phyloP scores from a whole-genome alignment of 2,888 invertebrate species.

The Abrostola tripartita region DNA sequence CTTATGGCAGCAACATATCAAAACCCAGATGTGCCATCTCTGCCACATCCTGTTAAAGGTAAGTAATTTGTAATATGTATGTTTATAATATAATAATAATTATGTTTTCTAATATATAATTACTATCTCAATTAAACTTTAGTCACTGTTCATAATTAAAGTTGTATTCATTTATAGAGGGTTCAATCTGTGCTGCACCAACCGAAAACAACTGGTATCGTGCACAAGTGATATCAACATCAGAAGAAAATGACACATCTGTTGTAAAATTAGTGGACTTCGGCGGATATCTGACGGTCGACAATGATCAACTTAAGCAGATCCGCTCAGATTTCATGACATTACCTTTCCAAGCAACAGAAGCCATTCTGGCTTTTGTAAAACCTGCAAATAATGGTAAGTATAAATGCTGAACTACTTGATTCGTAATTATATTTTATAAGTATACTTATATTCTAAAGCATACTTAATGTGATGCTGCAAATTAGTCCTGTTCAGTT shows the following conservation, averaged over 20 bases:
- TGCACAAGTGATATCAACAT: conserved; percentile 92
- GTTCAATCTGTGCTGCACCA: conserved; percentile 96
- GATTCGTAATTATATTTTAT: background rate
- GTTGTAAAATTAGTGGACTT: conserved; percentile 97
- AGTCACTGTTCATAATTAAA: background rate
- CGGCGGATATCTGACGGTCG: conserved; percentile 96
- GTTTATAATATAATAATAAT: background rate
- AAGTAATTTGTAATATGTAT: conserved; percentile 48
- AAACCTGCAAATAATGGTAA: conserved; percentile 92
- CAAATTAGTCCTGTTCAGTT: too few species aligned
- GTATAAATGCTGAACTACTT: conserved; percentile 12
- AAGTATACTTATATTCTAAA: too few species aligned
- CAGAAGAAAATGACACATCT: conserved; percentile 91
- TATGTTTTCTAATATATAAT: too few species aligned
- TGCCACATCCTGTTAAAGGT: conserved; percentile 94
- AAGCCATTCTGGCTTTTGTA: conserved; percentile 97
- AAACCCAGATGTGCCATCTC: conserved; percentile 92
- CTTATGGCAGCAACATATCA: conserved; percentile 95
- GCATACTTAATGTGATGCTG: too few species aligned
- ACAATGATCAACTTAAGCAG: conserved; percentile 94
- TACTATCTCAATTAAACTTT: too few species aligned
- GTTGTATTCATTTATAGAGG: conserved; percentile 87
- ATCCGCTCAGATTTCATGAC: conserved; percentile 97
- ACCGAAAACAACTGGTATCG: conserved; percentile 96
- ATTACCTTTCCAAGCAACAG: conserved; percentile 98